Percentiles rank a stretch among this genome's conserved stretches.
Conservation (phyloP, 2,888 invertebrate species). For the Cheiracanthium punctorium region DNA sequence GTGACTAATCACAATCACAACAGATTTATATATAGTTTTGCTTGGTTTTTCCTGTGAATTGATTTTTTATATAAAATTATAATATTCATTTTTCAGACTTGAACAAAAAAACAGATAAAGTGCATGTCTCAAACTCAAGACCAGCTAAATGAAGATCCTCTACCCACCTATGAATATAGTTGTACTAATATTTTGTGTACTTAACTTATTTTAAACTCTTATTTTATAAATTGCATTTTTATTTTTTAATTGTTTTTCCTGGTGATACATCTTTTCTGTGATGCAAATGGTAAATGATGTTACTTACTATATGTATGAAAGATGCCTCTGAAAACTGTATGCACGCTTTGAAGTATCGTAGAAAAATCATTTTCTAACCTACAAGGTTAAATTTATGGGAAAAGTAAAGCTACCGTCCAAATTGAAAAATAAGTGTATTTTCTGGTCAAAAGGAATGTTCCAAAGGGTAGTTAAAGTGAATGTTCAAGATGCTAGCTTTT, state of each 20-base stretch:
- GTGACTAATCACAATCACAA: too few species aligned
- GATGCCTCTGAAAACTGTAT: neutral
- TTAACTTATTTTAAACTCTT: conserved; percentile 45
- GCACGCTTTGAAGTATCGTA: too few species aligned
- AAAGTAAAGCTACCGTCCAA: too few species aligned
- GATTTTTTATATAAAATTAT: too few species aligned
- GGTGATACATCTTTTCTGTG: conserved; percentile 60
- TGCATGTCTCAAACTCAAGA: neutral
- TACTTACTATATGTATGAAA: neutral
- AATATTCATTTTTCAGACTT: neutral
- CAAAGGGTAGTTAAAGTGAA: too few species aligned
- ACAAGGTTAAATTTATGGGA: too few species aligned
- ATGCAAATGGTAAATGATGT: conserved; percentile 4
- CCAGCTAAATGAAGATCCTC: neutral
- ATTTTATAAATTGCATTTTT: conserved; percentile 33
- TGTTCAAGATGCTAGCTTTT: too few species aligned
- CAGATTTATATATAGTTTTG: too few species aligned
- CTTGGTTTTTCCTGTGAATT: too few species aligned
- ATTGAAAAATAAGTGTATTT: too few species aligned
- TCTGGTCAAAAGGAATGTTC: too few species aligned
- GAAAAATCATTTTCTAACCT: too few species aligned
- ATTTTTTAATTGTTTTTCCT: conserved; percentile 34
- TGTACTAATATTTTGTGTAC: conserved; percentile 19
- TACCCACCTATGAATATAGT: neutral
- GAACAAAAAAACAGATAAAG: neutral